Evolutionary conservation across 1,140 invertebrate species (phyloP), one percentile per base, ranked within the genome.

Genomic region (Trichonephila clavipes): DNA sequence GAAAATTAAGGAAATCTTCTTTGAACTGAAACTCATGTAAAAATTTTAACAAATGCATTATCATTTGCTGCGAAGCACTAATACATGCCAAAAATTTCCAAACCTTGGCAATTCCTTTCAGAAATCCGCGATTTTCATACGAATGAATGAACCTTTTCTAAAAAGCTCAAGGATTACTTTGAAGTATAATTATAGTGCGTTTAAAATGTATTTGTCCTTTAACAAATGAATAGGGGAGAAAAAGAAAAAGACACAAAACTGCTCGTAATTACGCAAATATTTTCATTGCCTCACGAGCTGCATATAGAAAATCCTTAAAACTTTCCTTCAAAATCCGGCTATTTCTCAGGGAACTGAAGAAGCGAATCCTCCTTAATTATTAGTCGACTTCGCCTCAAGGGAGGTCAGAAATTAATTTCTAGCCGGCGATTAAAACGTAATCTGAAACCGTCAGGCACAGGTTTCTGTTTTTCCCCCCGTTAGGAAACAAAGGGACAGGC

Each of bases 321-420:
- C 72, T 77, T 77, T 40, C 16, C 28, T 7, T 40, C 28, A 40
- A 34, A 77, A 77, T 34, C 72, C 72, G 34, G 72, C 18, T 28
- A 77, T 77, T 77, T 77, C 72, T 77, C 72, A 77, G 72, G 12
- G 1, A 77, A 28, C 18, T 34, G 72, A 77, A 77, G 72, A 77
- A 64, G 62, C 62, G 62, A 64, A 77, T 77, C 51, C 83, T 51
- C 82, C 51, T 91, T 91, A 91, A 91, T 91, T 91, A 91, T 91
- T 91, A 91, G 83, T 59, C 83, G 58, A 85, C 44, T 34, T 58
- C 16, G 24, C 83, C 83, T 61, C 83, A 16, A 28, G 91, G 82
- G 83, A 86, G 82, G 82, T 83, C 82, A 92, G 64, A 92, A 92
- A 92, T 92, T 92, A 92, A 92, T 92, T 92, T 85, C 83, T 87